Evolutionary conservation across 2,113 vertebrate species (phyloP).

Genomic region (Phyllopteryx taeniolatus): DNA sequence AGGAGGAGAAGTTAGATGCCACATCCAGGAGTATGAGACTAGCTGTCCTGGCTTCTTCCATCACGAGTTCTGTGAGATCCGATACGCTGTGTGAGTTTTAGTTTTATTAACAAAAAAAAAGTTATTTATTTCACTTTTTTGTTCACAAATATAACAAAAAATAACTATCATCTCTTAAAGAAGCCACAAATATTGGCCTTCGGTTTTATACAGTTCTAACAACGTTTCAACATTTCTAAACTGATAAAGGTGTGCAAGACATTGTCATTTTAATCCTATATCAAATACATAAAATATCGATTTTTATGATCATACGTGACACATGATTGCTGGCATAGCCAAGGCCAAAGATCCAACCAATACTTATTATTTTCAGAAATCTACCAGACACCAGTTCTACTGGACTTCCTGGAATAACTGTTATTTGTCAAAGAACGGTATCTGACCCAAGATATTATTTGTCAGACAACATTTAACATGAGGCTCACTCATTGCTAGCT

Average conservation of each 20-base stretch:
- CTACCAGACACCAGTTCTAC: neutral
- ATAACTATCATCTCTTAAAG: too few species aligned
- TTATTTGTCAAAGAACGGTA: neutral
- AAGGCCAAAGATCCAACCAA: neutral
- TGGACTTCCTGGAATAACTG: neutral
- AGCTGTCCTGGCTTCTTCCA: conserved; percentile 70
- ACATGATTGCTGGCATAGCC: neutral
- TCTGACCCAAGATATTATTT: too few species aligned
- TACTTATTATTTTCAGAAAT: too few species aligned
- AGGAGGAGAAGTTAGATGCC: conserved; percentile 78
- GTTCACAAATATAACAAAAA: too few species aligned
- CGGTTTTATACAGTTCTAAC: too few species aligned
- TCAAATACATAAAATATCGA: neutral
- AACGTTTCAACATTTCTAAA: too few species aligned
- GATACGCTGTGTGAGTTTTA: conserved; percentile 78
- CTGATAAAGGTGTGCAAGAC: too few species aligned
- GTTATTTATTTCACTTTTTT: neutral
- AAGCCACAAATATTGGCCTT: too few species aligned
- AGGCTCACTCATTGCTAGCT: neutral
- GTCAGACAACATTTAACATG: too few species aligned
- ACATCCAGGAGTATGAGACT: conserved; percentile 65
- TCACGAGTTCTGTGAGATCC: conserved; percentile 72
- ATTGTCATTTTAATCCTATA: neutral
- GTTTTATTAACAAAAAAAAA: neutral
- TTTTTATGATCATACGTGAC: neutral